Evolutionary conservation across 2,888 invertebrate genomes (phyloP).

Genomic region (Corbicula japonica): DNA sequence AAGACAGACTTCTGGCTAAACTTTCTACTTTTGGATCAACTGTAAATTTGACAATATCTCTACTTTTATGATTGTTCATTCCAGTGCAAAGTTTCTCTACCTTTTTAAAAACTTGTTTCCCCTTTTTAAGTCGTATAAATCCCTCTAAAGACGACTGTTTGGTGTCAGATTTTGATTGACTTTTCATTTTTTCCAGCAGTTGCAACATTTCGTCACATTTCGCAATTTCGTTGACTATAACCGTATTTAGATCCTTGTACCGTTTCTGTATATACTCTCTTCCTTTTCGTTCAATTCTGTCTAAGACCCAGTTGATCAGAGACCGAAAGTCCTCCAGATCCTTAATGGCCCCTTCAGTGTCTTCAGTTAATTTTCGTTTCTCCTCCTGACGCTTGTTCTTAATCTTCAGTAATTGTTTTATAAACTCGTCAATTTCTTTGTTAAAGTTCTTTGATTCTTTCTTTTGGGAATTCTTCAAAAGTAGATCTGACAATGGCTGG

Average conservation of each 20-base stretch:
- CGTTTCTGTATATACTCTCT: conserved; percentile 44
- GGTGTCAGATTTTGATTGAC: conserved; percentile 2
- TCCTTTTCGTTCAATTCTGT: conserved; percentile 53
- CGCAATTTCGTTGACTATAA: conserved; percentile 35
- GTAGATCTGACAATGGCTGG: conserved; percentile 12
- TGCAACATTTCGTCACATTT: conserved; percentile 39
- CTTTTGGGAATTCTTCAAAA: conserved; percentile 18
- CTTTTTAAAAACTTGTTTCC: conserved; percentile 16
- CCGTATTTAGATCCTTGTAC: conserved; percentile 38
- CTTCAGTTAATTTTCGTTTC: conserved; percentile 39
- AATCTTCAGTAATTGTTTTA: conserved; percentile 24
- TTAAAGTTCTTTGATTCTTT: conserved; percentile 42
- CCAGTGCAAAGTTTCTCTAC: conserved; percentile 23
- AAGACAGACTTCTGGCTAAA: conserved; percentile 47
- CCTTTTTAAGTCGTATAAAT: conserved; percentile 33
- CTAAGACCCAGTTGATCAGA: conserved; percentile 52
- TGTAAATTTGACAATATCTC: conserved; percentile 50
- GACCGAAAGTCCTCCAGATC: conserved; percentile 47
- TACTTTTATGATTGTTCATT: conserved; percentile 25
- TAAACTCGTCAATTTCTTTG: conserved; percentile 24
- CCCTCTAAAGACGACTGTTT: neutral
- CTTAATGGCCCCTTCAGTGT: conserved; percentile 42
- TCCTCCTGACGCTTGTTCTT: conserved; percentile 35
- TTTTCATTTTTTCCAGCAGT: conserved; percentile 30
- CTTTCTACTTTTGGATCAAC: conserved; percentile 55